Conservation (phyloP, 92 coral and sea anemone species). For the Paramuricea clavata region DNA sequence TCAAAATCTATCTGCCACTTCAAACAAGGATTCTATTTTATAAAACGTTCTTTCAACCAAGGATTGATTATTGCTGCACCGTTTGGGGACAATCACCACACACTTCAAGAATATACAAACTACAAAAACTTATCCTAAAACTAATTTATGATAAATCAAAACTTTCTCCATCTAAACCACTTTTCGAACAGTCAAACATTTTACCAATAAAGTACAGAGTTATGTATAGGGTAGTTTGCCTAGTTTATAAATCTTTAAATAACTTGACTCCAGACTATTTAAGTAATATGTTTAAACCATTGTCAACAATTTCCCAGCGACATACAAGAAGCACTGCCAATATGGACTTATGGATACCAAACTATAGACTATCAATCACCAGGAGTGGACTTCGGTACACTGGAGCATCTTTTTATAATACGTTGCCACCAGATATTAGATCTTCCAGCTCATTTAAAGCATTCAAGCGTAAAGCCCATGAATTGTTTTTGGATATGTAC, state of each 20-base stretch:
- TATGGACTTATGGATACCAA: conserved; percentile 22
- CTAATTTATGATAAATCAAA: conserved; percentile 21
- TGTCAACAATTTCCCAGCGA: neutral
- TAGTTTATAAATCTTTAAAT: conserved; percentile 12
- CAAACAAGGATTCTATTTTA: no score
- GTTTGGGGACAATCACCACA: no score
- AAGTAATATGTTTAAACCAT: conserved; percentile 11
- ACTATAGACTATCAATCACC: neutral
- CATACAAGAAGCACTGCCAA: conserved; percentile 1
- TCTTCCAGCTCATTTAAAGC: no score
- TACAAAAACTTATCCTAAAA: conserved; percentile 30
- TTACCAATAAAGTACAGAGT: neutral
- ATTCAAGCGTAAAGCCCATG: no score
- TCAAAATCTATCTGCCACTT: no score
- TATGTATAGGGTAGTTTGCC: neutral
- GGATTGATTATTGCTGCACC: no score
- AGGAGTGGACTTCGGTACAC: neutral
- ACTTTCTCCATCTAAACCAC: neutral
- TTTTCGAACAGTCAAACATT: neutral
- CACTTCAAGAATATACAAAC: conserved; percentile 28
- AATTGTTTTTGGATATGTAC: no score
- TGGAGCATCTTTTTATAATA: conserved; percentile 10
- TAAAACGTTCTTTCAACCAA: no score
- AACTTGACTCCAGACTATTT: neutral
- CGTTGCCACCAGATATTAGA: no score